Percentiles rank a stretch among this genome's conserved stretches.
phyloP scores from a whole-genome alignment of 2,797 vertebrate genomes.

The Danio aesculapii region DNA sequence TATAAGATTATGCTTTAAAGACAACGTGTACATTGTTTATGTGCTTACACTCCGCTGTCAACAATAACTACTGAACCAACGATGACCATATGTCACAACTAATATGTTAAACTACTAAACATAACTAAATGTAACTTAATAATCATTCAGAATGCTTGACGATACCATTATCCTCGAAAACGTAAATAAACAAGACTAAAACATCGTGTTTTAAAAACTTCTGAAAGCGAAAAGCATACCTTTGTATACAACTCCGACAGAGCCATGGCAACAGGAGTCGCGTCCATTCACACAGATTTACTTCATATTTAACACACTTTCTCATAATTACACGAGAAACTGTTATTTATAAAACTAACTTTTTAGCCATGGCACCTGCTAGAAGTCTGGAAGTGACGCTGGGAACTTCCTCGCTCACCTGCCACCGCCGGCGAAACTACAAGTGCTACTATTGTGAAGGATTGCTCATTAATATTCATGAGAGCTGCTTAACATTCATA shows the following conservation, averaged over 20 bases:
- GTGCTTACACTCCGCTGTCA: neutral
- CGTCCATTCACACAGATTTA: constrained; percentile 11
- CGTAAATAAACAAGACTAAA: neutral
- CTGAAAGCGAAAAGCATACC: constrained; percentile 70
- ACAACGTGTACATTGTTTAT: too few species aligned
- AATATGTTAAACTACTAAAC: too few species aligned
- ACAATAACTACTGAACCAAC: neutral
- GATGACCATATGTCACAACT: constrained; percentile 41
- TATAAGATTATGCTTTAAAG: neutral
- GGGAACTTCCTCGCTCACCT: constrained; percentile 43
- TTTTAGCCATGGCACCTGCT: constrained; percentile 4
- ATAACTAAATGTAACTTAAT: neutral
- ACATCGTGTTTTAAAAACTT: constrained; percentile 29
- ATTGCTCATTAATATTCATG: neutral
- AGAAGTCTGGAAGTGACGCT: constrained; percentile 1
- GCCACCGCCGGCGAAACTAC: constrained; percentile 5
- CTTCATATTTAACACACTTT: constrained; percentile 48
- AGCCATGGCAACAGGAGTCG: constrained; percentile 73
- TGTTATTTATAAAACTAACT: neutral
- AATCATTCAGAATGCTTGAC: neutral
- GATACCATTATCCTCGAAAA: neutral
- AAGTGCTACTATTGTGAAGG: constrained; percentile 17
- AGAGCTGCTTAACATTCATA: neutral
- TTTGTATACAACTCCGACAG: constrained; percentile 81
- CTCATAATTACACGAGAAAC: constrained; percentile 8